Evolutionary conservation across 2,888 invertebrate genomes (phyloP).

Genomic region (Nomada lathburiana): DNA sequence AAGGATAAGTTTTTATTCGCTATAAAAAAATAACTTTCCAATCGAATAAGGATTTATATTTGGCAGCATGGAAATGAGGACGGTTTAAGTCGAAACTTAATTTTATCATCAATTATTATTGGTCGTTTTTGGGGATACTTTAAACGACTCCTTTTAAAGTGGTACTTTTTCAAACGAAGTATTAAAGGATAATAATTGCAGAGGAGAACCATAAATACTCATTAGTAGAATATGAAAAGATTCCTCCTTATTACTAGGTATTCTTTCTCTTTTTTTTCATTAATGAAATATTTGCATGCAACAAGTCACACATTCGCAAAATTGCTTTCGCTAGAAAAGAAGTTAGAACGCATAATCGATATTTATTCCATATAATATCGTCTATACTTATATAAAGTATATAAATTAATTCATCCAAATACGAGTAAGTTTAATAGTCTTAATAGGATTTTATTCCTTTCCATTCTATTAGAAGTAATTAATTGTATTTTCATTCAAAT

Average conservation of each 20-base stretch:
- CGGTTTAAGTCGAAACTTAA: too few relatives aligned
- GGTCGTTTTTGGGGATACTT: too few relatives aligned
- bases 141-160: too few relatives aligned
- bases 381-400: background rate
- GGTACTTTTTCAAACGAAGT: too few relatives aligned
- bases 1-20: too few relatives aligned
- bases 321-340: constrained; percentile 39
- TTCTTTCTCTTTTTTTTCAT: background rate
- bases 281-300: constrained; percentile 39
- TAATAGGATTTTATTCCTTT: background rate
- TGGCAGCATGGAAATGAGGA: too few relatives aligned
- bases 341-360: constrained; percentile 17
- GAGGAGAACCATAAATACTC: background rate
- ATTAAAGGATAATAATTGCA: background rate
- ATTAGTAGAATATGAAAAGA: too few relatives aligned
- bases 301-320: constrained; percentile 39
- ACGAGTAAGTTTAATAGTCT: background rate
- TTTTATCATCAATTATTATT: too few relatives aligned
- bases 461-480: too few relatives aligned
- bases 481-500: too few relatives aligned
- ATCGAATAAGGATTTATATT: too few relatives aligned
- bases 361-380: constrained; percentile 15
- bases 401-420: background rate
- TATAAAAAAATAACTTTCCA: too few relatives aligned
- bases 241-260: background rate